Percentiles rank a stretch among this genome's conserved stretches.
Conservation (phyloP, 2,888 invertebrate species). For the Caenorhabditis sp. region DNA sequence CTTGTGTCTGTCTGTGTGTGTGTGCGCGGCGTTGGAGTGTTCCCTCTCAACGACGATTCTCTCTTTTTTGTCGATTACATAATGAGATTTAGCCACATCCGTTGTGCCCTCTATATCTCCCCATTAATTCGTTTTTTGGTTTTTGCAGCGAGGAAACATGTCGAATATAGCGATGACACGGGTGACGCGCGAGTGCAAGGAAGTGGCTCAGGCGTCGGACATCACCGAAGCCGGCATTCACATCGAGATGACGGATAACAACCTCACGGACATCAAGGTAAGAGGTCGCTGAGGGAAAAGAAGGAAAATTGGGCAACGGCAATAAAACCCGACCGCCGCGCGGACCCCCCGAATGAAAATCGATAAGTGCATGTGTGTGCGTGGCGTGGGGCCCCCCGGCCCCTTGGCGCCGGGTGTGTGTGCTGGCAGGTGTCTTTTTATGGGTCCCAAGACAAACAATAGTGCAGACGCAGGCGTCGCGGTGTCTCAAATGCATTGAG, state of each 20-base stretch:
- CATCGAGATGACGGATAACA: slow-evolving; percentile 92
- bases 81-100: slow-evolving; percentile 2
- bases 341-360: slow-evolving; percentile 4
- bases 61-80: not conserved
- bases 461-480: not conserved
- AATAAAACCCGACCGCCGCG: not conserved
- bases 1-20: not conserved
- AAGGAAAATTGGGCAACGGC: not conserved
- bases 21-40: not conserved
- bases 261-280: slow-evolving; percentile 94
- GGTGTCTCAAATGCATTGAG: slow-evolving; percentile 1
- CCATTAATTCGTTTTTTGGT: not conserved
- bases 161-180: slow-evolving; percentile 94
- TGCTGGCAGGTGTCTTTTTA: slow-evolving; percentile 9
- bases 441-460: not conserved
- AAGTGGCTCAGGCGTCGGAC: slow-evolving; percentile 88
- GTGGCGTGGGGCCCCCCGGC: not conserved
- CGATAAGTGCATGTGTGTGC: not conserved
- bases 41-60: not conserved
- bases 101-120: not conserved
- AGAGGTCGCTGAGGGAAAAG: not conserved
- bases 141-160: slow-evolving; percentile 85
- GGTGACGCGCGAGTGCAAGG: slow-evolving; percentile 97
- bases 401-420: not conserved
- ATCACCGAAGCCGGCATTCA: slow-evolving; percentile 85